phyloP scores from a whole-genome alignment of 1,140 invertebrate species.

The Chironomus tepperi region DNA sequence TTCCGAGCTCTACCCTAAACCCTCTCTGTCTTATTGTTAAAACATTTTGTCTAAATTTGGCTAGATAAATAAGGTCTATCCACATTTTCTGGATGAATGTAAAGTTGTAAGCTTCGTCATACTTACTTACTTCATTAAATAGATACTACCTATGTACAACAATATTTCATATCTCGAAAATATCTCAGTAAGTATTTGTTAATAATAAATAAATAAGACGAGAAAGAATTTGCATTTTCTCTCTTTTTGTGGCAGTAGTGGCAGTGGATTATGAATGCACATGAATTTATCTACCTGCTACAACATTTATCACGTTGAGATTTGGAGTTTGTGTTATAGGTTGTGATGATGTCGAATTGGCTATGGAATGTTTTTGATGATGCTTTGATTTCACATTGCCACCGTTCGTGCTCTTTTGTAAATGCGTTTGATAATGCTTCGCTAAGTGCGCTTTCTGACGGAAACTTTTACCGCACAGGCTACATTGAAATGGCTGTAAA shows the following conservation, averaged over 20 bases:
- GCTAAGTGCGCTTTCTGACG: conserved; percentile 94
- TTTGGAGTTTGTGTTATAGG: neutral
- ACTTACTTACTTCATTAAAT: no score
- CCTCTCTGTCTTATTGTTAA: no score
- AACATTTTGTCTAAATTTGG: no score
- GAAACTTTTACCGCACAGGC: conserved; percentile 81
- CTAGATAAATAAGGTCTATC: no score
- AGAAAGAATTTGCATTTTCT: conserved; percentile 8
- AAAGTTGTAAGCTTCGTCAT: no score
- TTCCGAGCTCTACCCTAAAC: no score
- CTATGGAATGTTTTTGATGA: conserved; percentile 26
- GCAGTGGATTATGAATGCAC: neutral
- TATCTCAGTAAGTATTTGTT: no score
- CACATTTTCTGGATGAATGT: no score
- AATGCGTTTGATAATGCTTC: conserved; percentile 95
- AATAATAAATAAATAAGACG: neutral
- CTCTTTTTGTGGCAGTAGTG: neutral
- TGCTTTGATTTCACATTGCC: conserved; percentile 32
- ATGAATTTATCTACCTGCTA: conserved; percentile 2
- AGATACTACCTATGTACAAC: no score
- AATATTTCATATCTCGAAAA: no score
- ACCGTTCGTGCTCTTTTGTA: conserved; percentile 59
- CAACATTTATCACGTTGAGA: conserved; percentile 16
- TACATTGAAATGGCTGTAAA: conserved; percentile 78
- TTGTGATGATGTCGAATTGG: neutral